Base-by-base conservation (phyloP, 2,888 invertebrate species). In the Aspidiotus rigidus region DNA sequence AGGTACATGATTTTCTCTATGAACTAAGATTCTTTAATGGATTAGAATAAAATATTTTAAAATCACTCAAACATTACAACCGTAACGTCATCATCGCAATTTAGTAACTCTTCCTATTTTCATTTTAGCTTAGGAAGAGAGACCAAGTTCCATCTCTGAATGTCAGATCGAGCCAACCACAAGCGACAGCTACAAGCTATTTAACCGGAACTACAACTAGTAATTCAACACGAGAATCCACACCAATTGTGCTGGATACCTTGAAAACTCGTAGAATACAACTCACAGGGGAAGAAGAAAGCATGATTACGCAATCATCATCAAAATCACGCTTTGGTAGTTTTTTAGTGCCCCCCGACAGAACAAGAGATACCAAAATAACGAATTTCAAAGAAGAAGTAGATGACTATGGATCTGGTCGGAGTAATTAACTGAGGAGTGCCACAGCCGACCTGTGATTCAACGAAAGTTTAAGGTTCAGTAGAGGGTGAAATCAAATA, bases 111-210 rank as follows among this genome's bases (percentile, higher is more conserved):
- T 3, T 28, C 5, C 28, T 28, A 28, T 28, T 49, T 49, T 49
- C 49, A 49, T n/a, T n/a, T 28, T 49, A 66, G 66, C 59, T 59
- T 41, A 57, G 60, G 28, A 57, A 59, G 7, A 57, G 66, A 7
- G 66, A 66, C 16, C 66, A 66, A 66, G 11, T 49, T 17, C 57
- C 59, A 10, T 42, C 66, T 7, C 42, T 42, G 15, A 44, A 57
- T 41, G 57, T 66, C 9, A 40, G 66, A 3, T 59, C 59, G 8
- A 66, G 66, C 11, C 66, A 66, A 49, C 66, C 57, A 44, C 66
- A 66, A 44, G 44, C 66, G 6, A 66, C 66, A 11, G 66, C 59
- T 11, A 66, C 66, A n/a, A 66, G 66, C 17, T 66, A 66, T 53
- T 39, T 66, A 13, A 15, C 59, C 6, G 55, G 55, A 40, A 63